Conservation (phyloP, 2,113 vertebrate genomes). For the Tympanuchus pallidicinctus region DNA sequence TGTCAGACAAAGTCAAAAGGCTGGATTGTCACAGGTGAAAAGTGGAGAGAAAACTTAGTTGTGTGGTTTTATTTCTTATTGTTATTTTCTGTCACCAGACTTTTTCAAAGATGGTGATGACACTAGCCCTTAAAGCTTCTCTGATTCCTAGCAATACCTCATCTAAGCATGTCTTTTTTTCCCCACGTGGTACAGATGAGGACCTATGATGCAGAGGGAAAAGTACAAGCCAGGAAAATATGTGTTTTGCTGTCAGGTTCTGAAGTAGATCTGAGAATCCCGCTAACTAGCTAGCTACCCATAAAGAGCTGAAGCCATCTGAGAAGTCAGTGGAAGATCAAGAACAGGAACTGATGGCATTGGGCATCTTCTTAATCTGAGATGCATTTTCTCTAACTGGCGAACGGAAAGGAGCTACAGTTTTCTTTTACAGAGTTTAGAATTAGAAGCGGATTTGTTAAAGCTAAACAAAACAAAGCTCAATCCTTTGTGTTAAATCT, state of each 20-base stretch:
- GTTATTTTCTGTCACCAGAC: background rate
- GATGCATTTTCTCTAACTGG: background rate
- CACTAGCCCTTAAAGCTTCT: background rate
- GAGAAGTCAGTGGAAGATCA: background rate
- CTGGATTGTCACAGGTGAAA: background rate
- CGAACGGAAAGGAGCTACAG: background rate
- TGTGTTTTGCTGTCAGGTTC: background rate
- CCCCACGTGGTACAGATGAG: background rate
- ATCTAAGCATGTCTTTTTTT: background rate
- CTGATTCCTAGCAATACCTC: background rate
- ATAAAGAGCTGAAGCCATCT: background rate
- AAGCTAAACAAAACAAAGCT: constrained; percentile 30
- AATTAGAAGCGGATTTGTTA: background rate
- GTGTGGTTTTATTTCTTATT: background rate
- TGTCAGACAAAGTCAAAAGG: background rate
- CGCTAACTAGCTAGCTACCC: background rate
- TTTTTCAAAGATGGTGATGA: background rate
- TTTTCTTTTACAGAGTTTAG: background rate
- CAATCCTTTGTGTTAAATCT: background rate
- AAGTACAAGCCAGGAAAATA: background rate
- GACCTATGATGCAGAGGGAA: background rate
- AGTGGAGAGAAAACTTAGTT: background rate
- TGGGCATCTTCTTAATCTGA: background rate
- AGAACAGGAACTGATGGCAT: background rate
- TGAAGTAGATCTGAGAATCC: background rate